Base-by-base conservation (phyloP, 2,113 vertebrate species). In the Aix galericulata region DNA sequence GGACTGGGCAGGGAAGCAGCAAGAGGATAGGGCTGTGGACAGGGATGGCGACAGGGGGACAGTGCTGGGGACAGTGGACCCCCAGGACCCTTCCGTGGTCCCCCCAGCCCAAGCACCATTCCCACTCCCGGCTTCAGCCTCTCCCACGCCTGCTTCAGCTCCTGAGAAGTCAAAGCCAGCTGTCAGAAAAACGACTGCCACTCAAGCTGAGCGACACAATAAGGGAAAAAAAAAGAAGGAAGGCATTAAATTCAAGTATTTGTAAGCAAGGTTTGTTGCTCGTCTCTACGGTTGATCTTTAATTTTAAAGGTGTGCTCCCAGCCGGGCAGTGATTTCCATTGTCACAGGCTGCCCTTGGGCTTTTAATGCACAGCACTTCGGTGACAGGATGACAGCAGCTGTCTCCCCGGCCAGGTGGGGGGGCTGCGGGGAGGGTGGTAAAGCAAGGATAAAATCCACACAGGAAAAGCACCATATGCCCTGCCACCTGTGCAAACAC, bases 291-390 rank as follows among this genome's bases (percentile, higher is more conserved):
- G 25, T 8, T 59, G 74, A 84, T 66, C 69, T 91, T 92, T 81
- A 31, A 81, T 95, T 86, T 91, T 78, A 73, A 81, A 85, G 82
- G 80, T 89, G 93, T 62, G 38, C 75, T 91, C 81, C 81, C 55
- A 5, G 0, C 85, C 18, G 75, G 79, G 82, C 63, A 68, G 29
- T 6, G 52, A 86, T 93, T 83, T 90, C 62, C 91, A 67, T 81
- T 87, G 86, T 74, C 79, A 29, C 46, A 20, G 56, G 74, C 82
- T 93, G 87, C 32, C 91, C 82, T 77, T 76, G 77, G 89, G 77
- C 59, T 84, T 69, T 76, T 36, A 4, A 3, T 6, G 34, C 46
- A 60, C 85, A 88, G 69, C 82, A 75, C 64, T 64, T 21, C 25
- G 58, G 55, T 76, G 78, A 72, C 36, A 68, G 56, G 83, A 73